phyloP scores from a whole-genome alignment of 2,797 vertebrate species.

The Ataeniobius toweri region DNA sequence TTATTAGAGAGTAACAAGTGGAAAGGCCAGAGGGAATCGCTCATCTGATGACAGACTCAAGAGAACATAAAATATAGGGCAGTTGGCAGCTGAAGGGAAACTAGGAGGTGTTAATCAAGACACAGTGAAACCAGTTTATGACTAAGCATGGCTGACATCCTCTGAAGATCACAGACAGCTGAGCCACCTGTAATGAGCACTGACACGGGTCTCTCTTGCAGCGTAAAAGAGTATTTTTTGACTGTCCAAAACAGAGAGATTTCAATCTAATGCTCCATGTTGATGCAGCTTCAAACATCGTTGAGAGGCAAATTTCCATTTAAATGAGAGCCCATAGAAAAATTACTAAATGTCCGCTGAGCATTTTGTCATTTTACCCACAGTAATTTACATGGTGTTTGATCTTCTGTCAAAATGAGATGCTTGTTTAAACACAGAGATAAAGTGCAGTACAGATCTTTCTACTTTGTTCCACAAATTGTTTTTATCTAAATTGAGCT shows the following conservation, averaged over 20 bases:
- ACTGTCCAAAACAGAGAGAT: slow-evolving; percentile 49
- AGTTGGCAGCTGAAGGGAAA: slow-evolving; percentile 37
- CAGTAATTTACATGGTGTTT: slow-evolving; percentile 71
- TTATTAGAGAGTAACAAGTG: slow-evolving; percentile 7
- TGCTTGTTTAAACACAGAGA: slow-evolving; percentile 55
- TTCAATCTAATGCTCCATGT: slow-evolving; percentile 72
- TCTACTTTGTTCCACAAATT: slow-evolving; percentile 48
- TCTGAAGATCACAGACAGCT: slow-evolving; percentile 50
- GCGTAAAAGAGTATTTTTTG: slow-evolving; percentile 32
- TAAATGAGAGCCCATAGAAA: slow-evolving; percentile 70
- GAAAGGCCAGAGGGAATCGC: slow-evolving; percentile 33
- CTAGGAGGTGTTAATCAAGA: slow-evolving; percentile 42
- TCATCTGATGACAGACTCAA: slow-evolving; percentile 28
- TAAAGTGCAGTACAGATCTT: slow-evolving; percentile 31
- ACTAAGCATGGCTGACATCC: slow-evolving; percentile 48
- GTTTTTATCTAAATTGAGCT: slow-evolving; percentile 34
- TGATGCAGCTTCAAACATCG: slow-evolving; percentile 67
- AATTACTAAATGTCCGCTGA: slow-evolving; percentile 65
- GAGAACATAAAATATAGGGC: slow-evolving; percentile 45
- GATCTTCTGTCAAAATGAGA: slow-evolving; percentile 63
- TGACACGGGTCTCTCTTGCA: slow-evolving; percentile 43
- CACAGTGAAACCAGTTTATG: slow-evolving; percentile 38
- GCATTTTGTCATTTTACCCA: slow-evolving; percentile 60
- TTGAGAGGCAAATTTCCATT: slow-evolving; percentile 74
- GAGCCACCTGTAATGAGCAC: slow-evolving; percentile 49